phyloP scores from a whole-genome alignment of 2,113 vertebrate species.

The Saguinus midas region DNA sequence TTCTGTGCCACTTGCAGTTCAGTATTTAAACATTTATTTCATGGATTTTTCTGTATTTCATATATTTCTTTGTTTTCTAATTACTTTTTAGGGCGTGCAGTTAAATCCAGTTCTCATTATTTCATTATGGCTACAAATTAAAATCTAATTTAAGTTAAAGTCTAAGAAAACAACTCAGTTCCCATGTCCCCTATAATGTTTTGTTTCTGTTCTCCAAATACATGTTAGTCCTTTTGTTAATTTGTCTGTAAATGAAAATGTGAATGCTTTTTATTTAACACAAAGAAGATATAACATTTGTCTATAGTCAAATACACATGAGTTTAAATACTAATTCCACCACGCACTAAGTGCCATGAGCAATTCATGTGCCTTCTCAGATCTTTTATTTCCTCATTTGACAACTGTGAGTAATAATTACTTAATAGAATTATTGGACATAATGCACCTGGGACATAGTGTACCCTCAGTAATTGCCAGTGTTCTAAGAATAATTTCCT shows the following conservation, averaged over 20 bases:
- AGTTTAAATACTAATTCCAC: not conserved
- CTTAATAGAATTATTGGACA: not conserved
- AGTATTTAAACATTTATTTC: not conserved
- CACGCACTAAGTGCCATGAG: not conserved
- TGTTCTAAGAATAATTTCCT: not conserved
- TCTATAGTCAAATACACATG: not conserved
- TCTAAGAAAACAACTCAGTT: not conserved
- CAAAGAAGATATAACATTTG: not conserved
- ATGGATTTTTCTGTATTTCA: not conserved
- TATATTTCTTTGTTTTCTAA: not conserved
- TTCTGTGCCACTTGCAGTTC: not conserved
- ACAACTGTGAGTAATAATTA: not conserved
- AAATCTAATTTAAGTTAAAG: not conserved
- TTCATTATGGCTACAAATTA: not conserved
- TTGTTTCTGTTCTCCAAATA: not conserved
- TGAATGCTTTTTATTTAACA: not conserved
- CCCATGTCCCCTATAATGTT: not conserved
- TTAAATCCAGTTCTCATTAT: not conserved
- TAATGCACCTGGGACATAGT: not conserved
- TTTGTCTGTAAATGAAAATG: not conserved
- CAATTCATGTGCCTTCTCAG: not conserved
- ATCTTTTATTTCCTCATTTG: not conserved
- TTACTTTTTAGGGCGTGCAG: not conserved
- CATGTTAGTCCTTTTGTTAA: not conserved
- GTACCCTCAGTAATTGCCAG: not conserved